These are phyloP conservation scores for Periophthalmodon schlosseri DNA, from an alignment of 2,113 vertebrate species.

Conservation along the genomic window DNA sequence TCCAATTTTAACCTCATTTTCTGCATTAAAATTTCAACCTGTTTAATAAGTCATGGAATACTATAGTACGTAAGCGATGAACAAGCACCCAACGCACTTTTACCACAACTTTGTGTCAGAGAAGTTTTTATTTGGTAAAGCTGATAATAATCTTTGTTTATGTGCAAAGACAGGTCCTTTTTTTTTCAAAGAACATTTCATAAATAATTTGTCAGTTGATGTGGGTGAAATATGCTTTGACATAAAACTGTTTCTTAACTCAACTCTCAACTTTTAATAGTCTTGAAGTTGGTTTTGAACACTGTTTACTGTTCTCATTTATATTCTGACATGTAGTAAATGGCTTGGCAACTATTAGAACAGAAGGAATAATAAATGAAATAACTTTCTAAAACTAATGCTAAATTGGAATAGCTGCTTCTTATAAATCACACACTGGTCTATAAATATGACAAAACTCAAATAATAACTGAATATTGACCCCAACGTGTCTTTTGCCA, in stretches of 20 bases:
- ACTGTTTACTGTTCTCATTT: not conserved
- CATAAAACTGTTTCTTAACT: not conserved
- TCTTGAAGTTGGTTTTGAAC: not conserved
- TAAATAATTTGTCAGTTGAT: not conserved
- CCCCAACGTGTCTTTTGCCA: no score
- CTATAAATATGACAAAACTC: no score
- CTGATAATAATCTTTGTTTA: not conserved
- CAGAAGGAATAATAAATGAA: no score
- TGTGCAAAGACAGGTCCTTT: not conserved
- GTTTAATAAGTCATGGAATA: slow-evolving; percentile 10
- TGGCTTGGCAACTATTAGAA: no score
- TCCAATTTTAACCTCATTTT: slow-evolving; percentile 6
- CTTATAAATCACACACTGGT: no score
- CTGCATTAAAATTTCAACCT: slow-evolving; percentile 7
- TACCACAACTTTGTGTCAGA: not conserved
- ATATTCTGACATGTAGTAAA: no score
- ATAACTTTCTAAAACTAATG: not conserved
- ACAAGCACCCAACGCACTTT: not conserved
- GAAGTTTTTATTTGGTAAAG: not conserved
- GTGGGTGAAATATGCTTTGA: not conserved
- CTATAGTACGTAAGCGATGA: slow-evolving; percentile 1
- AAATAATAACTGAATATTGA: no score
- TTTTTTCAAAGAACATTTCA: not conserved
- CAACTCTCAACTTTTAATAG: not conserved
- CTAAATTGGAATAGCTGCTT: no score